Evolutionary conservation across 1,140 invertebrate species (phyloP).

Genomic region (Kradibia gibbosae): DNA sequence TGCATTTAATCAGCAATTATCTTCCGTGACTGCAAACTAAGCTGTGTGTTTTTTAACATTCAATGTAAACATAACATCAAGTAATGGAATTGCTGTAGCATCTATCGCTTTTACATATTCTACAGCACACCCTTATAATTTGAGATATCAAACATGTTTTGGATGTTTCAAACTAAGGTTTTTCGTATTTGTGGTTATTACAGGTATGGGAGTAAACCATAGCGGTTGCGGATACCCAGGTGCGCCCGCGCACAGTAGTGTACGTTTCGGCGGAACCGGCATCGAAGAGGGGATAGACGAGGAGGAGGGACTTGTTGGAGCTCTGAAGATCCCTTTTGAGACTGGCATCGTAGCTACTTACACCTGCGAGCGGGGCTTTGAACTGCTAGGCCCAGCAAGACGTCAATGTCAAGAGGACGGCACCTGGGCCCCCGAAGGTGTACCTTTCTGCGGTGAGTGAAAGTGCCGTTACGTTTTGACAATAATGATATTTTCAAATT

Average conservation of each 20-base stretch:
- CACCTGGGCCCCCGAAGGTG: slow-evolving; percentile 91
- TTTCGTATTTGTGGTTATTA: too few species aligned
- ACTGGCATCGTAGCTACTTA: slow-evolving; percentile 87
- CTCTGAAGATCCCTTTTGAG: slow-evolving; percentile 74
- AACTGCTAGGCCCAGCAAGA: slow-evolving; percentile 88
- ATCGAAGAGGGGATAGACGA: slow-evolving; percentile 68
- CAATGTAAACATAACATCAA: too few species aligned
- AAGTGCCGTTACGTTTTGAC: background rate
- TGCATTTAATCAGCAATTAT: too few species aligned
- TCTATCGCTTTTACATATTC: too few species aligned
- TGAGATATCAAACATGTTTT: too few species aligned
- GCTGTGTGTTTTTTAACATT: too few species aligned
- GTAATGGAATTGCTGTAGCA: too few species aligned
- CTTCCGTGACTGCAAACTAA: too few species aligned
- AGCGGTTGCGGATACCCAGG: slow-evolving; percentile 88
- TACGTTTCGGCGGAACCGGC: slow-evolving; percentile 78
- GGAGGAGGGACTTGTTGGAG: slow-evolving; percentile 60
- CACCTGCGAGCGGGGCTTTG: slow-evolving; percentile 91
- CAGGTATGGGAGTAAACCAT: background rate
- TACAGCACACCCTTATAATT: too few species aligned
- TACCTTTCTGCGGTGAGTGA: slow-evolving; percentile 94
- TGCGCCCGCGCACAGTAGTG: slow-evolving; percentile 89
- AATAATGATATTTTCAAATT: background rate
- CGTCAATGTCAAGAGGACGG: slow-evolving; percentile 83
- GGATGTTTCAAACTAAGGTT: too few species aligned